A percentile compares a stretch with the other conserved stretches of the same genome.
Evolutionary conservation across 2,888 invertebrate genomes (phyloP).

Genomic region (Choristoneura rosaceana): DNA sequence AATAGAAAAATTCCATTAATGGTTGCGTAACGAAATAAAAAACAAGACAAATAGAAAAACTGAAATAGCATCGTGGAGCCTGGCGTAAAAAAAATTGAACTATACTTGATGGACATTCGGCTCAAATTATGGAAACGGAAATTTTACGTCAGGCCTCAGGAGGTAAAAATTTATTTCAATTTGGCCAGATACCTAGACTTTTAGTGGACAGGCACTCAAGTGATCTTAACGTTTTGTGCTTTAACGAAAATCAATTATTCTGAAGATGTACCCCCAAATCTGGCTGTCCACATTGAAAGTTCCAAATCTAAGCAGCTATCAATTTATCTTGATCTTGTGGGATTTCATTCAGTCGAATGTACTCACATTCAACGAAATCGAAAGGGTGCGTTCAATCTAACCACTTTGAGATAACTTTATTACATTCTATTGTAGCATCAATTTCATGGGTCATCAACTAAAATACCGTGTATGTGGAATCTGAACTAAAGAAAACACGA

Average conservation of each 20-base stretch:
- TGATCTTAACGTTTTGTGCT: neutral
- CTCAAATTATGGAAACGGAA: no score
- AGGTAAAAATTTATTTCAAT: no score
- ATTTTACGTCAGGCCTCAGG: no score
- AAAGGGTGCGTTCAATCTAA: constrained; percentile 8
- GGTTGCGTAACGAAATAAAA: no score
- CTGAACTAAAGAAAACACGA: neutral
- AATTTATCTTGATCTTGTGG: neutral
- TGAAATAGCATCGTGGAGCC: no score
- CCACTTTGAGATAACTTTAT: constrained; percentile 6
- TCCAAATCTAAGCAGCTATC: neutral
- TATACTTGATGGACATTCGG: no score
- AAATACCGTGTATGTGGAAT: neutral
- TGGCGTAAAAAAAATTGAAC: no score
- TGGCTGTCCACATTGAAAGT: neutral
- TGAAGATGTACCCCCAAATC: neutral
- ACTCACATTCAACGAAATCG: constrained; percentile 2
- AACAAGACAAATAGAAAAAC: no score
- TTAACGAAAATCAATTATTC: neutral
- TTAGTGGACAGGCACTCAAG: neutral
- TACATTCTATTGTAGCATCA: neutral
- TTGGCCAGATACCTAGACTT: neutral
- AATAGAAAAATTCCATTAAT: no score
- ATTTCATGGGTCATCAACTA: neutral
- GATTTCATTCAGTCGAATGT: constrained; percentile 5